Conservation (phyloP, 2,113 vertebrate genomes). For the Corythaeola cristata region DNA sequence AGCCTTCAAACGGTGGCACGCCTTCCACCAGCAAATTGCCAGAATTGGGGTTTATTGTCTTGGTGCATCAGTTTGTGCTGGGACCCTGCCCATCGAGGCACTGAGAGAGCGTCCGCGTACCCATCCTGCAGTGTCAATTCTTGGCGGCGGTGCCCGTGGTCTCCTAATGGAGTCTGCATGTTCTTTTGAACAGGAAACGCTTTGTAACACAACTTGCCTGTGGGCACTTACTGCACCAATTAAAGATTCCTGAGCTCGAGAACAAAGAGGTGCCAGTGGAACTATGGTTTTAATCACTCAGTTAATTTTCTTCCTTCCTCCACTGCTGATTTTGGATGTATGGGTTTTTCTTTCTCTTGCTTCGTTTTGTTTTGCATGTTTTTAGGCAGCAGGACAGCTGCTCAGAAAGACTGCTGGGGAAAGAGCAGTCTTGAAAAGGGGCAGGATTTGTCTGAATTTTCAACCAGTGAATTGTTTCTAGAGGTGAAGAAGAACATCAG, state of each 20-base stretch:
- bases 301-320: conserved; percentile 61
- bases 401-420: neutral
- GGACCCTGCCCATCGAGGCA: neutral
- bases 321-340: conserved; percentile 20
- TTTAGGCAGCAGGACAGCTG: neutral
- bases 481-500: neutral
- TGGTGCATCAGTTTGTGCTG: neutral
- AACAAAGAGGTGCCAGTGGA: conserved; percentile 62
- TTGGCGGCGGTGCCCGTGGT: neutral
- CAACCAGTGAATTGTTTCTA: neutral
- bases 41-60: neutral
- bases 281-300: conserved; percentile 31
- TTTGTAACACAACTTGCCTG: conserved; percentile 59
- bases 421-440: neutral
- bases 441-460: neutral
- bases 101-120: neutral
- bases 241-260: conserved; percentile 47
- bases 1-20: neutral
- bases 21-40: neutral
- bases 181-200: conserved; percentile 56
- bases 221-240: conserved; percentile 53
- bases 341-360: neutral
- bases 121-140: conserved; percentile 8
- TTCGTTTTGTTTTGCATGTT: conserved; percentile 6
- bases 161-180: conserved; percentile 29